Percentiles rank a stretch among this genome's conserved stretches.
Conservation (phyloP, 2,797 vertebrate species). For the Moxostoma hubbsi region DNA sequence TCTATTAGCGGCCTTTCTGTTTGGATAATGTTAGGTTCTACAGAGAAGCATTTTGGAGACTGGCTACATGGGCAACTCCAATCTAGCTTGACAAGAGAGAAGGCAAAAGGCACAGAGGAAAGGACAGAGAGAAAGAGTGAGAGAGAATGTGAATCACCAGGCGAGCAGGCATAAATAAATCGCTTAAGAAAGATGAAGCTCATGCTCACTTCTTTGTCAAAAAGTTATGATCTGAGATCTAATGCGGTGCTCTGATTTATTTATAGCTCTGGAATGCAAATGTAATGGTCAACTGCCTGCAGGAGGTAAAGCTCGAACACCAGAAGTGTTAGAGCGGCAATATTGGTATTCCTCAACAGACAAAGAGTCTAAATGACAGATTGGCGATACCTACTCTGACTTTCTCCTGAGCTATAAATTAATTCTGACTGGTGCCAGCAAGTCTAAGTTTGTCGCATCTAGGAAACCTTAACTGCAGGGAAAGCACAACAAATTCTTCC, state of each 20-base stretch:
- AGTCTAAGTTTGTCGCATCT: too few relatives aligned
- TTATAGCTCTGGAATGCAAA: too few relatives aligned
- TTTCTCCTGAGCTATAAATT: too few relatives aligned
- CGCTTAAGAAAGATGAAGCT: neutral
- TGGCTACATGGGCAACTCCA: slow-evolving; percentile 24
- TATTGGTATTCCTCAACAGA: too few relatives aligned
- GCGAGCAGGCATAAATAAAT: neutral
- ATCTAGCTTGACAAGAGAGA: slow-evolving; percentile 29
- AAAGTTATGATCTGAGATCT: neutral
- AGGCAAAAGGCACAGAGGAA: neutral
- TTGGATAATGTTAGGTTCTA: slow-evolving; percentile 23
- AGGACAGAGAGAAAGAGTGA: neutral
- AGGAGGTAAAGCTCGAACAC: too few relatives aligned
- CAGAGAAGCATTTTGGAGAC: slow-evolving; percentile 35
- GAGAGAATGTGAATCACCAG: slow-evolving; percentile 8
- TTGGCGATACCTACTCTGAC: too few relatives aligned
- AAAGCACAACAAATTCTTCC: too few relatives aligned
- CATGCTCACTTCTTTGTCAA: neutral
- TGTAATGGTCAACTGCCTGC: too few relatives aligned
- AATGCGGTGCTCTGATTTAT: neutral
- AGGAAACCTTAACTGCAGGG: too few relatives aligned
- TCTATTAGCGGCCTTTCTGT: slow-evolving; percentile 39
- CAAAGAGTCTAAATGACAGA: too few relatives aligned
- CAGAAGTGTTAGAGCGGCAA: too few relatives aligned
- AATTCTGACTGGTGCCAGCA: too few relatives aligned